These are phyloP conservation scores for Sinocyclocheilus maitianheensis DNA, from an alignment of 2,113 vertebrate species.

Conservation along the genomic window DNA sequence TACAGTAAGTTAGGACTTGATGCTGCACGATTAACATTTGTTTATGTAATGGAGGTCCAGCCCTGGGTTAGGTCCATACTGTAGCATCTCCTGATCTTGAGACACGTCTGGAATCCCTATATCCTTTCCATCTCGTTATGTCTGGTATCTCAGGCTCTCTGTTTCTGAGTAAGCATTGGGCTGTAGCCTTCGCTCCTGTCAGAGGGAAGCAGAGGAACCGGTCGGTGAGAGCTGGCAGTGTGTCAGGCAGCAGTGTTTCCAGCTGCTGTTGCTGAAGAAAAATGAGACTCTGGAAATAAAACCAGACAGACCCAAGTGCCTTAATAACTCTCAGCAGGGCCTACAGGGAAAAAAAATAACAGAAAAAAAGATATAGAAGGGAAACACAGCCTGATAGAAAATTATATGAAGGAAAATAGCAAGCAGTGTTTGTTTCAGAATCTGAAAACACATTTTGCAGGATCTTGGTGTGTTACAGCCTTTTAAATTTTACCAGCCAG, in stretches of 20 bases:
- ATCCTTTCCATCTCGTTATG: background rate
- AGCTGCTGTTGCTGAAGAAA: constrained; percentile 69
- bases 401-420: background rate
- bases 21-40: background rate
- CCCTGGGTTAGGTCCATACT: background rate
- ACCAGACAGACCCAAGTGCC: constrained; percentile 82
- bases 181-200: constrained; percentile 72
- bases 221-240: constrained; percentile 65
- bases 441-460: background rate
- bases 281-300: constrained; percentile 77
- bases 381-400: background rate
- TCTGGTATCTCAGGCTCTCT: constrained; percentile 16
- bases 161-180: background rate
- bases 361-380: constrained; percentile 42
- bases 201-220: constrained; percentile 79
- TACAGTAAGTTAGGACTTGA: background rate
- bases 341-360: constrained; percentile 74
- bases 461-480: background rate
- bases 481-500: background rate
- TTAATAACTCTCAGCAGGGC: constrained; percentile 76
- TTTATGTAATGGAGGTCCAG: background rate
- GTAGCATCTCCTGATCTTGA: background rate
- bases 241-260: constrained; percentile 54
- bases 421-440: background rate
- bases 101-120: constrained; percentile 8